Base-by-base conservation (phyloP, 2,888 invertebrate species). In the Sicus ferrugineus region DNA sequence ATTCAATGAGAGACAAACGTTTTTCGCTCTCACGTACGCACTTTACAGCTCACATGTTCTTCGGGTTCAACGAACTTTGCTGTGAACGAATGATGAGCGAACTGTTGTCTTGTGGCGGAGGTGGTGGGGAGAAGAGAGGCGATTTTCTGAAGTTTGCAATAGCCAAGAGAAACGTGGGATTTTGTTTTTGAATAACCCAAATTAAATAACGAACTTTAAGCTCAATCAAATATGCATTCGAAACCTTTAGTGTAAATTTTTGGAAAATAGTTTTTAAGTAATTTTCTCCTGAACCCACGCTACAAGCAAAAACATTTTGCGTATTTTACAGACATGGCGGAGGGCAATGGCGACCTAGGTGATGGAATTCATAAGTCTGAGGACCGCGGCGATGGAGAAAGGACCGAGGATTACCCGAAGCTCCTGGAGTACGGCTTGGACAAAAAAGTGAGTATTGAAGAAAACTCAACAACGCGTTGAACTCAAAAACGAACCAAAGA, bases 351-450 rank as follows among this genome's bases (percentile, higher is more conserved):
- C 78, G 86, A 86, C 82, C 78, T 86, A 75, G 79, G 85, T 74
- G 85, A 85, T 76, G 82, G 85, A 78, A 84, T 81, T 77, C 81
- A 81, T 79, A 86, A 85, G 81, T 81, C 85, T 77, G 86, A 86
- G 75, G 86, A 85, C 78, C 84, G 85, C 77, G 86, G 85, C 73
- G 86, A 86, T 81, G 85, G 85, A 75, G 85, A 85, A 78, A 80
- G 85, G 81, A 94, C 95, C 84, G 94, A 93, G 87, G 96, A 97
- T 88, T 96, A 94, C 88, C 91, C 92, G 85, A 97, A 96, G 89
- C 90, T 97, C 81, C 90, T 97, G 83, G 95, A 96, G 85, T 96
- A 96, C 90, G 97, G 97, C 87, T 91, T 97, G 86, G 95, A 96
- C 88, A 92, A 93, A 86, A 95, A 95, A 89, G 93, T 94, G 80